A percentile compares a stretch with the other conserved stretches of the same genome.
These are phyloP conservation scores for Loxodonta africana DNA, from an alignment of 2,113 vertebrate species.

Conservation along the genomic window DNA sequence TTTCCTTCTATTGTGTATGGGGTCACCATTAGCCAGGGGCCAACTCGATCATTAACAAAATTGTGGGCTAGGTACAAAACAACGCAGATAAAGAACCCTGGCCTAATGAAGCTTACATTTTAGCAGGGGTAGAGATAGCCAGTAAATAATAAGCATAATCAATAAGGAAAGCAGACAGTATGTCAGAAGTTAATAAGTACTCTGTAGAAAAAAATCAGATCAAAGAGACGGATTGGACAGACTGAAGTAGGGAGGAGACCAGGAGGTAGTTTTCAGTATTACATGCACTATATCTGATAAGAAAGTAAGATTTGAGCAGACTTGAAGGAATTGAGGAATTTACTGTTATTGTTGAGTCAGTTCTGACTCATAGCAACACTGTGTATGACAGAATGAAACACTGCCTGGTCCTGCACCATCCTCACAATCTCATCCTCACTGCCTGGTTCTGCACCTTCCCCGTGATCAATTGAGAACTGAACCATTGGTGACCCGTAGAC, in stretches of 20 bases:
- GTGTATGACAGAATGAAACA: too few relatives aligned
- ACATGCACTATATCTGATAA: background rate
- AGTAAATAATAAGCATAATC: slow-evolving; percentile 61
- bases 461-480: too few relatives aligned
- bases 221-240: background rate
- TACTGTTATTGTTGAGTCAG: too few relatives aligned
- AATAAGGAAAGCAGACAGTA: slow-evolving; percentile 7
- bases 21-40: too few relatives aligned
- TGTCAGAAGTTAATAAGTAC: slow-evolving; percentile 21
- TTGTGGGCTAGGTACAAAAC: slow-evolving; percentile 15
- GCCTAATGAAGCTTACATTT: slow-evolving; percentile 53
- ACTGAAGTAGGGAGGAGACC: background rate
- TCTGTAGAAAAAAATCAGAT: background rate
- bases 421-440: too few relatives aligned
- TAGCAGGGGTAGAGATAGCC: slow-evolving; percentile 4
- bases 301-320: background rate
- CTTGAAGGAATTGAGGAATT: background rate
- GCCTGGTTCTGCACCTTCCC: too few relatives aligned
- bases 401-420: too few relatives aligned
- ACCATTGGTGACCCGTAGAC: too few relatives aligned
- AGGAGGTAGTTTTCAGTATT: background rate
- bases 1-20: too few relatives aligned
- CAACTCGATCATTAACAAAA: too few relatives aligned
- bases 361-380: too few relatives aligned
- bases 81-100: slow-evolving; percentile 31